These are phyloP conservation scores for Pantelozetes paolii DNA, from an alignment of 2,888 invertebrate species.

Conservation along the genomic window DNA sequence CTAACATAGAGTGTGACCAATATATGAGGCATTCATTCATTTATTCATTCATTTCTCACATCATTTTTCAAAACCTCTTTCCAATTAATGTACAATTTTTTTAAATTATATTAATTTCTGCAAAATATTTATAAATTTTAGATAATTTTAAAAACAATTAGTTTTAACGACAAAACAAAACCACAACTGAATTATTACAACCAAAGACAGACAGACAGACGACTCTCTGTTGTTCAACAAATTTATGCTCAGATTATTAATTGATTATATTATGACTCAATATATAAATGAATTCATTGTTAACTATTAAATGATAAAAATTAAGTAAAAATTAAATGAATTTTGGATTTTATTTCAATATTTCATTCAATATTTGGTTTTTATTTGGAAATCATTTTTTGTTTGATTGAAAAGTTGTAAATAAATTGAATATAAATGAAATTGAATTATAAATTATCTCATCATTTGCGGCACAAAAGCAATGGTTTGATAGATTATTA, in stretches of 20 bases:
- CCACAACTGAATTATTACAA: slow-evolving; percentile 13
- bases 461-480: slow-evolving; percentile 7
- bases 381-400: neutral
- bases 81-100: slow-evolving; percentile 24
- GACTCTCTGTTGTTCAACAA: slow-evolving; percentile 26
- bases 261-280: slow-evolving; percentile 21
- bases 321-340: neutral
- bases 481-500: slow-evolving; percentile 34
- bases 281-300: slow-evolving; percentile 20
- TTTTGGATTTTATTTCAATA: neutral
- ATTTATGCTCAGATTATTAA: slow-evolving; percentile 22
- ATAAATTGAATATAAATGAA: slow-evolving; percentile 14
- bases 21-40: slow-evolving; percentile 12
- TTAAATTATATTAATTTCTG: neutral
- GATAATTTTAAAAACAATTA: neutral
- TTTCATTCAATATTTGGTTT: neutral
- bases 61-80: too few species aligned
- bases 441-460: slow-evolving; percentile 30
- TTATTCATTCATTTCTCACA: neutral
- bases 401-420: neutral
- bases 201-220: slow-evolving; percentile 34
- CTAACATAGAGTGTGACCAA: slow-evolving; percentile 10
- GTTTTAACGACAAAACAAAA: slow-evolving; percentile 12
- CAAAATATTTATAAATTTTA: neutral
- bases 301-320: neutral